phyloP scores from a whole-genome alignment of 2,113 vertebrate species.

The Struthidea cinerea region DNA sequence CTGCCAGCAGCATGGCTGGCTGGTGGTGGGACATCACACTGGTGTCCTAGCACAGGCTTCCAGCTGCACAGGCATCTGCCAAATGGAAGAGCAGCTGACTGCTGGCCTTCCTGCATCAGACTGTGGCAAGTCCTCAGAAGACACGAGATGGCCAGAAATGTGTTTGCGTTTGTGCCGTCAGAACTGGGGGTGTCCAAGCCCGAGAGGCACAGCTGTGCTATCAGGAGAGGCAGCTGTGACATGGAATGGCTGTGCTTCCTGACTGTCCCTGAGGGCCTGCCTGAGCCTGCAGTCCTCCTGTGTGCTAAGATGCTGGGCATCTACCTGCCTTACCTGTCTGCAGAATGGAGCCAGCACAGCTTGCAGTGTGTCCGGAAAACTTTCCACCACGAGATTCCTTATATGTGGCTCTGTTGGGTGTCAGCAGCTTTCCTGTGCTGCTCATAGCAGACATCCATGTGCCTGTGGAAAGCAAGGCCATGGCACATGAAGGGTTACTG shows the following conservation, averaged over 20 bases:
- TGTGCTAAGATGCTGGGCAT: accelerated
- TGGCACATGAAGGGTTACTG: background rate
- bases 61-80: background rate
- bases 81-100: background rate
- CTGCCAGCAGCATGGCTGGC: background rate
- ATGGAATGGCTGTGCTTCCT: background rate
- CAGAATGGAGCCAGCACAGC: background rate
- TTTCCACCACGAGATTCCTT: accelerated
- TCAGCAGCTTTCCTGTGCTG: background rate
- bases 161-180: background rate
- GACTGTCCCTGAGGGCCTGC: background rate
- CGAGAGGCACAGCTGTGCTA: accelerated
- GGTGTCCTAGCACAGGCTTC: background rate
- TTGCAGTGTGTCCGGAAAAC: background rate
- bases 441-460: background rate
- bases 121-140: background rate
- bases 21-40: background rate
- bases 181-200: background rate
- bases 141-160: background rate
- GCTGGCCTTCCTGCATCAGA: background rate
- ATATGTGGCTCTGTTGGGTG: background rate
- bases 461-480: background rate
- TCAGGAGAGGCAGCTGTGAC: background rate
- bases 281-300: background rate
- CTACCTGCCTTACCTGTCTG: background rate